These are phyloP conservation scores for Zeus faber DNA, from an alignment of 2,113 vertebrate genomes.

Conservation along the genomic window DNA sequence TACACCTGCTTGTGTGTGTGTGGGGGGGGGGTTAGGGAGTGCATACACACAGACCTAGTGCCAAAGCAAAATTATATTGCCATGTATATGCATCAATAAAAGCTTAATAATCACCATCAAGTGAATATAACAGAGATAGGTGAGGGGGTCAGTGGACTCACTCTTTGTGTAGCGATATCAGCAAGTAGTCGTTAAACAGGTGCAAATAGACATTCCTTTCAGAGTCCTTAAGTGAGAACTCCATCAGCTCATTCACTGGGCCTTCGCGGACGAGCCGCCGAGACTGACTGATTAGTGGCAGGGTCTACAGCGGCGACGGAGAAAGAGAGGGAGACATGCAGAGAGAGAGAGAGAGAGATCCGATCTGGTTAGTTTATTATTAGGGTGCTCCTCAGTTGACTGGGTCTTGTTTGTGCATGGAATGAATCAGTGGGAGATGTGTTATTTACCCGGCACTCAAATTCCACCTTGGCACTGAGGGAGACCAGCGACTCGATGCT, in stretches of 20 bases:
- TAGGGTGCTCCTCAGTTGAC: background rate
- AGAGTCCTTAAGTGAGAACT: conserved; percentile 83
- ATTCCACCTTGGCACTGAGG: conserved; percentile 92
- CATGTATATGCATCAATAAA: no score
- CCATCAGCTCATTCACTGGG: conserved; percentile 75
- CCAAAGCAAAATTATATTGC: no score
- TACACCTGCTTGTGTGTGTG: no score
- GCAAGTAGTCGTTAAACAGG: conserved; percentile 92
- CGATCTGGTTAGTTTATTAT: background rate
- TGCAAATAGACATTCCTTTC: conserved; percentile 86
- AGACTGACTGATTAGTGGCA: conserved; percentile 93
- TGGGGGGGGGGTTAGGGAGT: no score
- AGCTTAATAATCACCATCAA: no score
- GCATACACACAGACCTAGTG: no score
- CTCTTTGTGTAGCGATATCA: conserved; percentile 91
- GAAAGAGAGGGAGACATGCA: background rate
- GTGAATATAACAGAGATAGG: background rate
- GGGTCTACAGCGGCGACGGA: conserved; percentile 75
- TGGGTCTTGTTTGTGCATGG: background rate
- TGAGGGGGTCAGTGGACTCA: conserved; percentile 42
- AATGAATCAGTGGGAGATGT: background rate
- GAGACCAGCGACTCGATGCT: conserved; percentile 91
- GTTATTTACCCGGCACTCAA: conserved; percentile 88
- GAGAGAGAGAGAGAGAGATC: background rate
- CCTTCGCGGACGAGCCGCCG: conserved; percentile 90